A percentile compares a stretch with the other conserved stretches of the same genome.
Evolutionary conservation across 2,888 invertebrate species (phyloP).

Genomic region (Lycocerus yunnanus): DNA sequence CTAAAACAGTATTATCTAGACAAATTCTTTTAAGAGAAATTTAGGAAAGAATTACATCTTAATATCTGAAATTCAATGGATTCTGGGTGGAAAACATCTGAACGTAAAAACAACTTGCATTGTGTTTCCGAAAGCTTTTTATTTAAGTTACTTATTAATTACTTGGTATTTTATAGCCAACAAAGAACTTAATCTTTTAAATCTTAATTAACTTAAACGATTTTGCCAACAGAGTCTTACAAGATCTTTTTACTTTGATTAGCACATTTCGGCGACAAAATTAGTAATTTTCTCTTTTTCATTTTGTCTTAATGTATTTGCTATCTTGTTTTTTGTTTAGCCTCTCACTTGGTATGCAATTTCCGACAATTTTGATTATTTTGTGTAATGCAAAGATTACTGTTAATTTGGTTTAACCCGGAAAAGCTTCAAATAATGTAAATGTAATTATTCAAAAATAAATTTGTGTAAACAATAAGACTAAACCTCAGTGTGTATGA

Average conservation of each 20-base stretch:
- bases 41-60: no score
- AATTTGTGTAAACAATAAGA: not conserved
- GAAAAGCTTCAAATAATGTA: not conserved
- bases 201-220: not conserved
- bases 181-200: not conserved
- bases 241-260: not conserved
- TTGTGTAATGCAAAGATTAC: not conserved
- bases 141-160: not conserved
- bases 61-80: no score
- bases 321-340: not conserved
- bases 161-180: not conserved
- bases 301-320: not conserved
- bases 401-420: not conserved
- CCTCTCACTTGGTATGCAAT: not conserved
- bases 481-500: not conserved
- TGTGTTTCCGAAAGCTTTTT: not conserved
- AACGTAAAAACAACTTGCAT: not conserved
- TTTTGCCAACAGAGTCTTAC: not conserved
- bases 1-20: no score
- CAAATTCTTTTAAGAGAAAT: no score
- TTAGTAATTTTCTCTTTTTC: not conserved
- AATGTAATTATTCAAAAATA: not conserved
- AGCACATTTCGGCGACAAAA: not conserved
- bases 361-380: not conserved
- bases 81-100: no score